Conservation (phyloP, 1,140 invertebrate genomes). For the Aphelinus certus region DNA sequence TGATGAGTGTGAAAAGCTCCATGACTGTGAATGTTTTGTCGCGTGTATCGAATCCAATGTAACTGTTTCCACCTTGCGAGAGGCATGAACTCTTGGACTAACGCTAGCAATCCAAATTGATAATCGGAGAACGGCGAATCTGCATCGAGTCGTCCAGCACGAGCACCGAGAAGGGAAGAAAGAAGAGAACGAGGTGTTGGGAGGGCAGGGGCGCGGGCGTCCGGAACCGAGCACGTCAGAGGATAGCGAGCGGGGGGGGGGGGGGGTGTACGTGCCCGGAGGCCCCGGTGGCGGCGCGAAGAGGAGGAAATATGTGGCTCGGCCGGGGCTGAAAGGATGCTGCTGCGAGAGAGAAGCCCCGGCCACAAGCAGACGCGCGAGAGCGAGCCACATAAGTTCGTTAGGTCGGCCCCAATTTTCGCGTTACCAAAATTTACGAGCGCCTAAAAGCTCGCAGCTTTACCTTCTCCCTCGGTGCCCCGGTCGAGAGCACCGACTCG, state of each 20-base stretch:
- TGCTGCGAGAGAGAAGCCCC: neutral
- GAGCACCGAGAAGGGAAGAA: conserved; percentile 15
- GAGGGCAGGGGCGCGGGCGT: too few species aligned
- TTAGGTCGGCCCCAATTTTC: conserved; percentile 56
- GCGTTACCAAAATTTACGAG: conserved; percentile 57
- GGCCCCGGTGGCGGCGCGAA: conserved; percentile 3
- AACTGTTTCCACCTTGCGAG: too few species aligned
- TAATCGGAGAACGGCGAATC: neutral
- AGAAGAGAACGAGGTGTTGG: conserved; percentile 22
- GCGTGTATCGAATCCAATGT: too few species aligned
- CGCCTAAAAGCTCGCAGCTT: conserved; percentile 52
- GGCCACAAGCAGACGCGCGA: conserved; percentile 35
- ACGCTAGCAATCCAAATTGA: too few species aligned
- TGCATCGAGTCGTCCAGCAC: too few species aligned
- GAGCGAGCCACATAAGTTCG: conserved; percentile 53
- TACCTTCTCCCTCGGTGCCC: conserved; percentile 43
- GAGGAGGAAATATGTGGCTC: conserved; percentile 51
- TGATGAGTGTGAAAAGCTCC: too few species aligned
- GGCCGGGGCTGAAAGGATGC: neutral
- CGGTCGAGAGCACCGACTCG: neutral
- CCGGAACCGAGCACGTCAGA: conserved; percentile 4
- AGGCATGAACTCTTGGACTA: too few species aligned
- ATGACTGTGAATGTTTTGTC: too few species aligned
- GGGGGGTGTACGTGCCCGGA: conserved; percentile 43
- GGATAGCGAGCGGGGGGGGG: conserved; percentile 38